Base-by-base conservation (phyloP, 1,140 invertebrate species). In the Lysiphlebus fabarum region DNA sequence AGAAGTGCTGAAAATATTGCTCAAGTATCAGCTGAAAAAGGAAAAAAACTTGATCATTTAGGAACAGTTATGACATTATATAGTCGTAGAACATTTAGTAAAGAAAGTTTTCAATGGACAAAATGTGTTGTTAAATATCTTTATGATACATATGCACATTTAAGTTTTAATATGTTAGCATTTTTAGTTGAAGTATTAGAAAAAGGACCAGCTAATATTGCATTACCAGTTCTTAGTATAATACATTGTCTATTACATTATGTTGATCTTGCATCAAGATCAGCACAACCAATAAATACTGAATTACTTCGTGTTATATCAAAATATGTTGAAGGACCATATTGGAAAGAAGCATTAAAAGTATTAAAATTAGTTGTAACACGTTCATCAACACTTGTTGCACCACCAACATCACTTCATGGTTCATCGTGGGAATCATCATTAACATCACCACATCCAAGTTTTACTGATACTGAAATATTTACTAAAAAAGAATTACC, bases 101-200 rank as follows among this genome's bases (percentile, higher is more conserved):
- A 99, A 80, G 96, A 99, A 77, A 95, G 94, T 70, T 94, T 96
- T 70, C 97, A 99, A 77, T 99, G 96, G 96, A 98, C 96, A n/a
- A 99, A 99, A 79, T 99, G 97, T 81, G 97, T 99, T 1, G 91
- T 99, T 10, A 99, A 99, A 77, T 99, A 99, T 81, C 80, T 99
- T 5, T 92, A 96, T 72, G 97, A 99, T 70, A 94, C 95, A 0
- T 98, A 98, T 74, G 89, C 92, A 2, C 89, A 95, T 71, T 83
- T 94, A 17, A 91, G 90, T 61, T 84, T 95, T 34, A 91, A 92
- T 63, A 91, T 99, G 87, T 81, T 99, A 3, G 88, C 93, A 0
- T 97, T 98, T 71, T 80, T 99, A 2, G 91, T 99, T 6, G 96
- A 99, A 80, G 92, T 98, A 2, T 68, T 90, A 6, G 89, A 90